Base-by-base conservation (phyloP, 64 coral and sea anemone species). In the Platygyra sinensis region DNA sequence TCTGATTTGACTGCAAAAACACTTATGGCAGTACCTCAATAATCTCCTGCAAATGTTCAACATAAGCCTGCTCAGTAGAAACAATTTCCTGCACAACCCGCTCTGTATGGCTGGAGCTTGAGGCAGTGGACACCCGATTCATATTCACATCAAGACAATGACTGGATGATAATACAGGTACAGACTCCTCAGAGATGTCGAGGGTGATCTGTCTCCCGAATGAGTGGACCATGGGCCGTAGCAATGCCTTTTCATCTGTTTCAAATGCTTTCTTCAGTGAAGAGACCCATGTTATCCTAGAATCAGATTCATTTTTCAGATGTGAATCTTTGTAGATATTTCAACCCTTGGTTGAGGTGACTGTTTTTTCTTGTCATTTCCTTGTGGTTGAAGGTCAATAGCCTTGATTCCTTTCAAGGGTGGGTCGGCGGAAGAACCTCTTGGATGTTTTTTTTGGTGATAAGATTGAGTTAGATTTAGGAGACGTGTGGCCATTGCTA, bases 51-150 rank as follows among this genome's bases (percentile, higher is more conserved):
- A 96, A 92, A 93, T 96, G 79, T 69, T 90, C 78, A 55, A 96
- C 95, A 90, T 96, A 96, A 49, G 91, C 74, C 36, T 87, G 79
- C 80, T 96, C 95, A 36, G 95, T 96, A 17, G 82, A 77, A 69
- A 96, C 36, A 77, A 93, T 93, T 84, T 96, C 95, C 25, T 96
- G 91, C 22, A 96, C 95, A 75, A 96, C 95, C 73, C 89, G 86
- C 15, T 96, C 94, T 60, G 89, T 92, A 52, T 92, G 90, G 63
- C 86, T 96, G 17, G 88, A 32, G 42, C 76, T 89, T 9, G 94
- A 96, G 10, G 72, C 86, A 67, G 65, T 83, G 60, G 94, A 96
- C 16, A 85, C 64, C 14, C 81, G 81, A 65, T 85, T 85, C 81
- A 85, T 85, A 64, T 85, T 85, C 22, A 85, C 39, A 72, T 85